A percentile compares a stretch with the other conserved stretches of the same genome.
Evolutionary conservation across 35 echinoderm and acorn worm species (phyloP).

Genomic region (Hemicentrotus pulcherrimus): DNA sequence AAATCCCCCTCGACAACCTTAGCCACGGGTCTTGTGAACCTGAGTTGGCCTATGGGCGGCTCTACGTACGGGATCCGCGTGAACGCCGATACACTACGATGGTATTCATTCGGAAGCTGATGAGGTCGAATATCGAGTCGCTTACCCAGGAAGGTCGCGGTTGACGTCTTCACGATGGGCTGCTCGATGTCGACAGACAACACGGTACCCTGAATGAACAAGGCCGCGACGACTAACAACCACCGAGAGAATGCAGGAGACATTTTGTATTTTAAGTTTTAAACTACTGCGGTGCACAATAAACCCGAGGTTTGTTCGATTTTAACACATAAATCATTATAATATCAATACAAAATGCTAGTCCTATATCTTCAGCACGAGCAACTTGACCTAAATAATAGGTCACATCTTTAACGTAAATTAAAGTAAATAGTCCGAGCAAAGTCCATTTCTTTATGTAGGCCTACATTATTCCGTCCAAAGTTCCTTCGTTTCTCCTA

Average conservation of each 20-base stretch:
- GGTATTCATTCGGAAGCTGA: background rate
- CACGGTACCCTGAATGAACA: background rate
- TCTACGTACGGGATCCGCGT: slow-evolving; percentile 24
- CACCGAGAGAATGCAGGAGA: background rate
- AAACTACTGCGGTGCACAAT: background rate
- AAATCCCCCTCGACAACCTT: background rate
- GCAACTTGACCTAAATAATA: no score
- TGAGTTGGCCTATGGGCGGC: background rate
- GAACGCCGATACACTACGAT: background rate
- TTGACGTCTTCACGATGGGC: background rate
- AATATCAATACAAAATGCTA: no score
- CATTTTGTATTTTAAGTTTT: background rate
- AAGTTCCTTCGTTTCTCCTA: no score
- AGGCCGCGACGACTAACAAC: background rate
- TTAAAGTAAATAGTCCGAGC: no score
- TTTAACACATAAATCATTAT: no score
- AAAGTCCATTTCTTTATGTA: no score
- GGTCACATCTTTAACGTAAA: no score
- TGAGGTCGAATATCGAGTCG: background rate
- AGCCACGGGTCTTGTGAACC: background rate
- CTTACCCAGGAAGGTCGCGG: background rate
- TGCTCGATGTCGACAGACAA: background rate
- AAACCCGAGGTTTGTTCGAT: no score
- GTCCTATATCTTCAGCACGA: no score
- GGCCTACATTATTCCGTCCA: no score